These are phyloP conservation scores for Phasia obesa DNA, from an alignment of 2,888 invertebrate genomes.

Conservation along the genomic window DNA sequence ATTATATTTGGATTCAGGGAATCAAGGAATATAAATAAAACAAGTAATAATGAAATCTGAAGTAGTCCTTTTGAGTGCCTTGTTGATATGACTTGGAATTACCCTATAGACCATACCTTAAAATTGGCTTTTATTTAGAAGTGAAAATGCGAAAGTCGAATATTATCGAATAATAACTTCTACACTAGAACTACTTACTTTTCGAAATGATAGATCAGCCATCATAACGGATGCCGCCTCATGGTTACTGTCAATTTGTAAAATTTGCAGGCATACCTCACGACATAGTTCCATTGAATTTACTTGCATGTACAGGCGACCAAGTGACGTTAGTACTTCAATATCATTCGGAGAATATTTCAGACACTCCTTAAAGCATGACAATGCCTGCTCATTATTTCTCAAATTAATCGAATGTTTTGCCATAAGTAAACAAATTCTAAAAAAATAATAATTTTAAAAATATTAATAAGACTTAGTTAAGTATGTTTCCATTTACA, in stretches of 20 bases:
- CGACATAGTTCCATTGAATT: conserved; percentile 94
- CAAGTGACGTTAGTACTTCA: conserved; percentile 87
- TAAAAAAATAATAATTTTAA: conserved; percentile 66
- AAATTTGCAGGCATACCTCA: conserved; percentile 90
- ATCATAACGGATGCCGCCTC: conserved; percentile 97
- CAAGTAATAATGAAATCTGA: too few species aligned
- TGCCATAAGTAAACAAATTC: conserved; percentile 89
- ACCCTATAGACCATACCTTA: too few species aligned
- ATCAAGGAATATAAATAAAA: too few species aligned
- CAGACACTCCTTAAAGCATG: conserved; percentile 93
- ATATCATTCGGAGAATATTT: conserved; percentile 90
- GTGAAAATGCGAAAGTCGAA: too few species aligned
- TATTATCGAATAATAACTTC: too few species aligned
- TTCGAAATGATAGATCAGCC: conserved; percentile 96
- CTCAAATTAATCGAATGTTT: conserved; percentile 86
- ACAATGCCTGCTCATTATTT: conserved; percentile 89
- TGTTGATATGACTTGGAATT: too few species aligned
- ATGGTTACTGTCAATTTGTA: conserved; percentile 93
- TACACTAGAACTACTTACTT: conserved; percentile 83
- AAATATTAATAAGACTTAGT: background rate
- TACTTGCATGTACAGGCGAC: conserved; percentile 91
- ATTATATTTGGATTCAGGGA: too few species aligned
- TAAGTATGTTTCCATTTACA: too few species aligned
- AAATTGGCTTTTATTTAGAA: too few species aligned
- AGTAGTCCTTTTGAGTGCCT: too few species aligned